These are phyloP conservation scores for Acanthurus lineatus DNA, from an alignment of 2,797 vertebrate species.

Conservation along the genomic window DNA sequence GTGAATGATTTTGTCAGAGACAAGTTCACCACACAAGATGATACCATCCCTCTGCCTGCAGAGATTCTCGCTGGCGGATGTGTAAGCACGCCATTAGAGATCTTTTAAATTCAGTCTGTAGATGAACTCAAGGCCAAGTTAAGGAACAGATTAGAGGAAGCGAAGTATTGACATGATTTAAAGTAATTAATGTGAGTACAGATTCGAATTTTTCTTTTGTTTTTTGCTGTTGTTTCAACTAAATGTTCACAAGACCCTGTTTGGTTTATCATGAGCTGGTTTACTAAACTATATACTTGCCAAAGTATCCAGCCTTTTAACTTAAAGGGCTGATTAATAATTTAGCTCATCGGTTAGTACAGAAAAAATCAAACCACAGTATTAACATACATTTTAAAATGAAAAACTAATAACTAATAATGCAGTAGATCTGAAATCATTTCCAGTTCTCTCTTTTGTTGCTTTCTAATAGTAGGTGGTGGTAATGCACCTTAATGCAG, in stretches of 20 bases:
- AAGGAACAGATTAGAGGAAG: not conserved
- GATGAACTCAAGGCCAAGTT: constrained; percentile 38
- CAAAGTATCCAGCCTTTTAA: not conserved
- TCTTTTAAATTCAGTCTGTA: constrained; percentile 41
- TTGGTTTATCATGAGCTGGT: not conserved
- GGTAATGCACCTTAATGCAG: too few species aligned
- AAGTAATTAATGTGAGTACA: not conserved
- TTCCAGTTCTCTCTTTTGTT: too few species aligned
- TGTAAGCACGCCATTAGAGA: constrained; percentile 86
- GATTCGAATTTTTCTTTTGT: not conserved
- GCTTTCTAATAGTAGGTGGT: too few species aligned
- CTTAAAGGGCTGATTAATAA: not conserved
- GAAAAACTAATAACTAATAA: not conserved
- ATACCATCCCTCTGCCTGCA: constrained; percentile 89
- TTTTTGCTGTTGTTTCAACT: not conserved
- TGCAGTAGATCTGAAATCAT: too few species aligned
- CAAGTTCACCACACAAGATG: constrained; percentile 93
- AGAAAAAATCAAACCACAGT: not conserved
- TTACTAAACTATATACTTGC: not conserved
- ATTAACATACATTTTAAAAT: not conserved
- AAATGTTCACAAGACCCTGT: not conserved
- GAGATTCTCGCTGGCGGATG: constrained; percentile 94
- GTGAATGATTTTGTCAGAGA: constrained; percentile 98
- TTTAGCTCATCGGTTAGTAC: not conserved
- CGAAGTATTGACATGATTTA: not conserved